Base-by-base conservation (phyloP, 2,113 vertebrate species). In the Siniperca knerii region DNA sequence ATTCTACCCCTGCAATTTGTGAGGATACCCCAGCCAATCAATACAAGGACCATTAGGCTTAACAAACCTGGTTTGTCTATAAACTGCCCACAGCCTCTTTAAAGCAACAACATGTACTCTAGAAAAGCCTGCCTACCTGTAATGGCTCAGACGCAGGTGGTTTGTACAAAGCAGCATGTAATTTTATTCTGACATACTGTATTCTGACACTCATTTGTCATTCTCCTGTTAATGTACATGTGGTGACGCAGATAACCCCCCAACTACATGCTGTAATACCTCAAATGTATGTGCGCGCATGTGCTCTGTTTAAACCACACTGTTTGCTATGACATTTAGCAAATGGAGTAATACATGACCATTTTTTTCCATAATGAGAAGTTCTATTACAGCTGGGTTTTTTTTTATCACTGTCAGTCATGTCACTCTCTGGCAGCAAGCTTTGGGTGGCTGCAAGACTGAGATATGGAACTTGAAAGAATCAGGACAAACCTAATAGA, bases 31-130 rank as follows among this genome's bases (percentile, higher is more conserved):
- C 81, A 69, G 68, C 79, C 90, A 93, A 95, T 96, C 95, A 94
- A 96, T 96, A 94, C 93, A 90, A 88, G 90, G 84, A 60, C 95
- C 93, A 96, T 96, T 95, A 95, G 86, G 86, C 91, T 95, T 95
- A 94, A 96, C 92, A 95, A 96, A 95, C 92, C 89, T 77, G 81
- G 75, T 79, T 83, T 60, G 75, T 94, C 91, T 84, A 89, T 93
- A 92, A 95, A 94, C 83, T 62, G 80, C 61, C 73, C 62, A 55
- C 73, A 83, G 82, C 78, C 87, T 90, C 76, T 75, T 70, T 60
- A 70, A 79, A 92, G 84, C 66, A 76, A 78, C 60, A 66, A 35
- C 48, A 44, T 61, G 60, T 25, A 52, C 20, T 82, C 70, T 33
- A 44, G 71, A 70, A 80, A 60, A 48, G 54, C 65, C 72, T 75